phyloP scores from a whole-genome alignment of 2,797 vertebrate species.

The Neostethus bicornis region DNA sequence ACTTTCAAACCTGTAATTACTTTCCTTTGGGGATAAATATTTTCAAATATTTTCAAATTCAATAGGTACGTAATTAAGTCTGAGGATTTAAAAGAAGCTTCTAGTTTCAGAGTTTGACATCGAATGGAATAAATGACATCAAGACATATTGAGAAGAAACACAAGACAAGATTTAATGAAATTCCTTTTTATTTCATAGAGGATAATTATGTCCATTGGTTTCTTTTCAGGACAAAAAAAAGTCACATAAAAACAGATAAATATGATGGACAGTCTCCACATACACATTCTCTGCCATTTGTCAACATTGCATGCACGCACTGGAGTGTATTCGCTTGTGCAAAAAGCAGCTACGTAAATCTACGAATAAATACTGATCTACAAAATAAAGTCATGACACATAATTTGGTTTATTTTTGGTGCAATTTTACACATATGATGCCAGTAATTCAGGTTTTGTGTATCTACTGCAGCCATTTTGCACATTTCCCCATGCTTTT shows the following conservation, averaged over 20 bases:
- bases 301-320: conserved; percentile 42
- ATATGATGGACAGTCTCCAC: conserved; percentile 28
- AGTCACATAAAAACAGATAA: conserved; percentile 40
- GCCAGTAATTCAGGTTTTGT: background rate
- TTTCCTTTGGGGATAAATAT: no score
- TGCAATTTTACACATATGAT: background rate
- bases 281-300: conserved; percentile 13
- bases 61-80: no score
- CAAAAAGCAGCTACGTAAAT: conserved; percentile 16
- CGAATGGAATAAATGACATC: background rate
- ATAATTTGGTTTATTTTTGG: background rate
- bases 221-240: conserved; percentile 45
- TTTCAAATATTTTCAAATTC: no score
- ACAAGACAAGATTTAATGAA: conserved; percentile 32
- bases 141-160: background rate
- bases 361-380: conserved; percentile 9
- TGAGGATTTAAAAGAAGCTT: no score
- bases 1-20: no score
- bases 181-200: conserved; percentile 42
- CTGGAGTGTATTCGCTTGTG: conserved; percentile 31
- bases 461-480: conserved; percentile 12
- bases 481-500: conserved; percentile 58
- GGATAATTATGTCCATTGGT: conserved; percentile 37
- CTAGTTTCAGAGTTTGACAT: no score
- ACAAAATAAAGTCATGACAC: conserved; percentile 30